These are phyloP conservation scores for Lagorchestes hirsutus DNA, from an alignment of 2,797 vertebrate species.

Conservation along the genomic window DNA sequence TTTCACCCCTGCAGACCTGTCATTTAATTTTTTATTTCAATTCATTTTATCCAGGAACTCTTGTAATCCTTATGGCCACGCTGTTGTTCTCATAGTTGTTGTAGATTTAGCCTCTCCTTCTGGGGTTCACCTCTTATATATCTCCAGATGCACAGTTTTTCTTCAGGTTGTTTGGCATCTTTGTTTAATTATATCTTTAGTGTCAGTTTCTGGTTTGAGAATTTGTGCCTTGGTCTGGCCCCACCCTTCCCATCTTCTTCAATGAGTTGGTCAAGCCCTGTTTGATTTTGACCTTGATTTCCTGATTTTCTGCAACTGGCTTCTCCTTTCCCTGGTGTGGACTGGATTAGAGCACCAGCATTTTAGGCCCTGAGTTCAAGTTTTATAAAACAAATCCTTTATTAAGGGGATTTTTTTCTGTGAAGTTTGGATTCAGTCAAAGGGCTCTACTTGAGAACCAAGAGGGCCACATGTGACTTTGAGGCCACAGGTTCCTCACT, in stretches of 20 bases:
- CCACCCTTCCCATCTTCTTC: neutral
- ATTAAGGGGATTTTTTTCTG: no score
- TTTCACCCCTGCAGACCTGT: neutral
- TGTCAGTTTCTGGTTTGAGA: neutral
- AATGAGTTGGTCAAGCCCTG: neutral
- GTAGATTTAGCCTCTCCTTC: neutral
- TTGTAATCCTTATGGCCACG: neutral
- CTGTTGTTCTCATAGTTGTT: neutral
- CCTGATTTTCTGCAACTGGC: neutral
- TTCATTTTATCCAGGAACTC: neutral
- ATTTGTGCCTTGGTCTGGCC: neutral
- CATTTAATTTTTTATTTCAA: neutral
- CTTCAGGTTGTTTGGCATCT: neutral
- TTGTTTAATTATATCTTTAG: neutral
- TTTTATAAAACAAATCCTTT: no score
- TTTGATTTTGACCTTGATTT: neutral
- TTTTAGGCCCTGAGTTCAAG: no score
- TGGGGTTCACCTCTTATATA: neutral
- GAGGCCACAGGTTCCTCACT: no score
- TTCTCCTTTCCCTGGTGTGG: no score
- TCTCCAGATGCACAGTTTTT: neutral
- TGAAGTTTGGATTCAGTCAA: no score
- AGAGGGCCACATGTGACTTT: no score
- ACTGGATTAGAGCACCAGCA: no score
- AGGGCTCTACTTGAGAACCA: no score